phyloP scores from a whole-genome alignment of 2,113 vertebrate genomes.

The Scopus umbretta region DNA sequence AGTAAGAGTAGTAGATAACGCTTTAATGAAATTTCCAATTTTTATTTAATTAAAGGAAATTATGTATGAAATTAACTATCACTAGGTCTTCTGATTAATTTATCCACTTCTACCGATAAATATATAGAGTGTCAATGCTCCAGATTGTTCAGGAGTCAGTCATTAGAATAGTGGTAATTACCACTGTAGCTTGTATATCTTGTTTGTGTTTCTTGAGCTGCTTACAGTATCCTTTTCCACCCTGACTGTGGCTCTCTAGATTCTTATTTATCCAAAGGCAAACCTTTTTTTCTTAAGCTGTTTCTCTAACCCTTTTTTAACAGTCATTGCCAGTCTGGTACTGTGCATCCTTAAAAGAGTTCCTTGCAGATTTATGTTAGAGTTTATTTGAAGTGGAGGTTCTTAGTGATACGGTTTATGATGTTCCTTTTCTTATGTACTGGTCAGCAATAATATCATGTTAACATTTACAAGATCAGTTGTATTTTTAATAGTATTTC shows the following conservation, averaged over 20 bases:
- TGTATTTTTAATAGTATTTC: background rate
- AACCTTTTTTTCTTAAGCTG: background rate
- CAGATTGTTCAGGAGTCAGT: background rate
- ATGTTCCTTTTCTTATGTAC: background rate
- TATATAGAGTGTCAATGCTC: background rate
- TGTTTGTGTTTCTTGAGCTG: background rate
- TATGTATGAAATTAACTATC: background rate
- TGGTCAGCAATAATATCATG: background rate
- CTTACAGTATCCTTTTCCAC: background rate
- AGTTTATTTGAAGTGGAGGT: background rate
- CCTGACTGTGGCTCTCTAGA: background rate
- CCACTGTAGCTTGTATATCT: background rate
- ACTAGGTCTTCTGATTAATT: background rate
- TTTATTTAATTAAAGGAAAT: background rate
- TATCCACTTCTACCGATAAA: background rate
- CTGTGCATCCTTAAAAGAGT: background rate
- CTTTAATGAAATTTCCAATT: background rate
- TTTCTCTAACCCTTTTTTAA: background rate
- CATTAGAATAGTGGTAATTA: background rate
- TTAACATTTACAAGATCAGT: background rate
- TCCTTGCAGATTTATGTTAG: background rate
- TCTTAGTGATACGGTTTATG: background rate
- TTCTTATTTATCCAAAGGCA: background rate
- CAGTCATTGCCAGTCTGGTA: background rate
- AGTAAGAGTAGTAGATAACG: background rate